phyloP scores from a whole-genome alignment of 2,888 invertebrate genomes.

The Synergus gifuensis region DNA sequence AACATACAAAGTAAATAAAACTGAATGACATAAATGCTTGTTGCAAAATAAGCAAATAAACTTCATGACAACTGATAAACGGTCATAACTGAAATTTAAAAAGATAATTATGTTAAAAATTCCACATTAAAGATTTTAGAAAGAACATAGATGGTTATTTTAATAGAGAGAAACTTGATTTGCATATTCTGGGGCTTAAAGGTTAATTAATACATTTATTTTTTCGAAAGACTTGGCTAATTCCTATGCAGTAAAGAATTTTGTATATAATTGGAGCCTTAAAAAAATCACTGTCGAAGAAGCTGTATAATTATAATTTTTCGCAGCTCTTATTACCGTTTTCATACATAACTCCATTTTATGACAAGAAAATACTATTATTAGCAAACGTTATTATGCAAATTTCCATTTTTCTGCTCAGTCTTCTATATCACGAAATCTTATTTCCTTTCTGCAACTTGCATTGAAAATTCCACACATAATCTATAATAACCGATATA shows the following conservation, averaged over 20 bases:
- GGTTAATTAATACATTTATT: not conserved
- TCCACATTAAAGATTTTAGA: not conserved
- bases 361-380: slow-evolving; percentile 8
- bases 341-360: not conserved
- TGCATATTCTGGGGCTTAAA: not conserved
- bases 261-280: too few relatives aligned
- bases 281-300: not conserved
- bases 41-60: not conserved
- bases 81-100: not conserved
- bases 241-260: not conserved
- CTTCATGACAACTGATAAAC: not conserved
- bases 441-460: slow-evolving; percentile 3
- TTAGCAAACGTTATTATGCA: slow-evolving; percentile 25
- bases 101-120: too few relatives aligned
- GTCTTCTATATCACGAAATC: slow-evolving; percentile 7
- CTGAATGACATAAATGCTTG: not conserved
- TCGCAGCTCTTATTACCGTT: not conserved
- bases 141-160: not conserved
- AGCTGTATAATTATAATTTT: not conserved
- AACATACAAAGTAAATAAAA: not conserved
- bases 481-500: slow-evolving; percentile 29
- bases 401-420: not conserved
- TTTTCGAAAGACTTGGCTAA: not conserved
- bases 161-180: too few relatives aligned
- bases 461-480: slow-evolving; percentile 18